A percentile compares a stretch with the other conserved stretches of the same genome.
phyloP scores from a whole-genome alignment of 2,797 vertebrate species.

The Arrhamphus sclerolepis region DNA sequence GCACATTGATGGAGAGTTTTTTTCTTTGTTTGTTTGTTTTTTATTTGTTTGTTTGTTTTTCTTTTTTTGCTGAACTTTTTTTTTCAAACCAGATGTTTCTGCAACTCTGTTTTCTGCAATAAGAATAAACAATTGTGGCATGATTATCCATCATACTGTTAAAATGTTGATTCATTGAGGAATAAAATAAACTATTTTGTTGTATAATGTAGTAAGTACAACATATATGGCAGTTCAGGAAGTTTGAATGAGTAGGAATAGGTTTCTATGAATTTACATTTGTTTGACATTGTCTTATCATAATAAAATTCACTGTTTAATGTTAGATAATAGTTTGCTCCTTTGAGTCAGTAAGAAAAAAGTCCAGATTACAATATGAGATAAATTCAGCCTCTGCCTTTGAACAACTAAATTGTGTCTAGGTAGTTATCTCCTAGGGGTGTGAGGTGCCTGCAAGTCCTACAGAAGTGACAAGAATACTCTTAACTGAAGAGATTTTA shows the following conservation, averaged over 20 bases:
- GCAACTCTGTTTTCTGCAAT: too few species aligned
- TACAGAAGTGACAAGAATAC: too few species aligned
- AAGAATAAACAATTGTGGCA: neutral
- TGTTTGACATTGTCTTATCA: slow-evolving; percentile 47
- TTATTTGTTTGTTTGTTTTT: neutral
- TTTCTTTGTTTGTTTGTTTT: neutral
- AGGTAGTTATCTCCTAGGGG: slow-evolving; percentile 7
- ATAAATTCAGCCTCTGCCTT: slow-evolving; percentile 18
- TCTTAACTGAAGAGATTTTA: too few species aligned
- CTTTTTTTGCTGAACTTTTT: slow-evolving; percentile 1
- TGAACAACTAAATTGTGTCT: slow-evolving; percentile 4
- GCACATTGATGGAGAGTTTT: slow-evolving; percentile 10
- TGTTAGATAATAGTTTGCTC: slow-evolving; percentile 49
- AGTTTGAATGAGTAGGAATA: slow-evolving; percentile 11
- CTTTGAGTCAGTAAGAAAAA: neutral
- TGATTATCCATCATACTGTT: slow-evolving; percentile 9
- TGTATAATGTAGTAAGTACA: slow-evolving; percentile 17
- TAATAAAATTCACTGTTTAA: slow-evolving; percentile 41
- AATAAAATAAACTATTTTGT: slow-evolving; percentile 23
- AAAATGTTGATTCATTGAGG: slow-evolving; percentile 31
- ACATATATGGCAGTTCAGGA: neutral
- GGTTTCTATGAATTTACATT: slow-evolving; percentile 46
- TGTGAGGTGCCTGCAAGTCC: neutral
- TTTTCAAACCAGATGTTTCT: neutral
- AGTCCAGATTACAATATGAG: slow-evolving; percentile 35